A percentile compares a stretch with the other conserved stretches of the same genome.
Evolutionary conservation across 2,797 vertebrate genomes (phyloP).

Genomic region (Lepidocolaptes lacrymiger): DNA sequence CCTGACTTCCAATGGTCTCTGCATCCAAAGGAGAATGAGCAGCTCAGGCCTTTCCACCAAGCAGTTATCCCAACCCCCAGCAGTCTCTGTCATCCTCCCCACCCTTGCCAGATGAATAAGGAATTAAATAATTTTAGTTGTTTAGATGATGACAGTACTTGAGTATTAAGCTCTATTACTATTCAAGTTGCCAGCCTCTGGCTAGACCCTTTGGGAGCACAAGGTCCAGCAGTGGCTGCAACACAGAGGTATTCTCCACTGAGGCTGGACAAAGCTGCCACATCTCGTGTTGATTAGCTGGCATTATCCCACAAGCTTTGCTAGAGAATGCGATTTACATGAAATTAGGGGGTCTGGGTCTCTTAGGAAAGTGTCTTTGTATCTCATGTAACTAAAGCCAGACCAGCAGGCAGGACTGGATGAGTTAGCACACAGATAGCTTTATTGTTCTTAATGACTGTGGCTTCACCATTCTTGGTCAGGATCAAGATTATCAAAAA

Average conservation of each 20-base stretch:
- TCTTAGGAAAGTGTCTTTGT: background rate
- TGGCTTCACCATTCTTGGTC: background rate
- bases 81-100: background rate
- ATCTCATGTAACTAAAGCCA: background rate
- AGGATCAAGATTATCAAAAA: background rate
- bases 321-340: background rate
- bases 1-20: background rate
- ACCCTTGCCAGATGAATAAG: background rate
- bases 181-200: background rate
- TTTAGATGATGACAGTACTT: background rate
- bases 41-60: background rate
- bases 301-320: background rate
- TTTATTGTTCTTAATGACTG: background rate
- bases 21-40: background rate
- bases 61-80: background rate
- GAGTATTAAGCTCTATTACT: background rate
- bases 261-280: background rate
- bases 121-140: background rate
- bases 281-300: background rate
- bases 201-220: background rate
- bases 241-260: background rate
- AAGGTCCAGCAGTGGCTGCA: background rate
- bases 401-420: background rate
- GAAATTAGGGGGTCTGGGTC: background rate
- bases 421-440: background rate